These are phyloP conservation scores for Poecilobothrus nobilitatus DNA, from an alignment of 2,888 invertebrate genomes.

Conservation along the genomic window DNA sequence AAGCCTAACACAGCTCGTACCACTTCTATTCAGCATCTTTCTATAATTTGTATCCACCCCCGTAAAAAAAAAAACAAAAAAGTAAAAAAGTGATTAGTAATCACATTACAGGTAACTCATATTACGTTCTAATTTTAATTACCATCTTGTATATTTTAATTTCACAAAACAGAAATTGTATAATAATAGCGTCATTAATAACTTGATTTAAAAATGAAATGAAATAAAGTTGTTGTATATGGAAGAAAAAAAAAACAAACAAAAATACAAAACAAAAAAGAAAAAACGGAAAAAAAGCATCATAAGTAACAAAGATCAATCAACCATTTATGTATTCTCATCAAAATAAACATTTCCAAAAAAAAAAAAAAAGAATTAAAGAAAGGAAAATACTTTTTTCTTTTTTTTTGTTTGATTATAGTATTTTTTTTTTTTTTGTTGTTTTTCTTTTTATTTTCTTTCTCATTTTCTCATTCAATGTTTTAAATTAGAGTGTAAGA, in stretches of 20 bases:
- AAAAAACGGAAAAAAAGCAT: background rate
- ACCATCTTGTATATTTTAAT: too few species aligned
- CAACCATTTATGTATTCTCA: background rate
- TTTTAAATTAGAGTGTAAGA: too few species aligned
- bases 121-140: too few species aligned
- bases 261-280: too few species aligned
- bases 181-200: constrained; percentile 1
- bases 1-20: too few species aligned
- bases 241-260: too few species aligned
- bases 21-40: too few species aligned
- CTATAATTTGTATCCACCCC: too few species aligned
- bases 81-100: too few species aligned
- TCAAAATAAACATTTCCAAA: background rate
- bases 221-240: background rate
- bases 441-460: background rate
- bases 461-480: background rate
- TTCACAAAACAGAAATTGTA: background rate
- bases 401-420: background rate
- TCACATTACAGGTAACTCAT: too few species aligned
- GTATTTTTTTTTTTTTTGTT: background rate
- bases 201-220: constrained; percentile 1
- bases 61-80: too few species aligned
- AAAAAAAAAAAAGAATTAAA: background rate
- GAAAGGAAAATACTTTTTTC: background rate
- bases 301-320: background rate